Percentiles rank a stretch among this genome's conserved stretches.
Evolutionary conservation across 2,113 vertebrate species (phyloP).

Genomic region (Anguilla rostrata): DNA sequence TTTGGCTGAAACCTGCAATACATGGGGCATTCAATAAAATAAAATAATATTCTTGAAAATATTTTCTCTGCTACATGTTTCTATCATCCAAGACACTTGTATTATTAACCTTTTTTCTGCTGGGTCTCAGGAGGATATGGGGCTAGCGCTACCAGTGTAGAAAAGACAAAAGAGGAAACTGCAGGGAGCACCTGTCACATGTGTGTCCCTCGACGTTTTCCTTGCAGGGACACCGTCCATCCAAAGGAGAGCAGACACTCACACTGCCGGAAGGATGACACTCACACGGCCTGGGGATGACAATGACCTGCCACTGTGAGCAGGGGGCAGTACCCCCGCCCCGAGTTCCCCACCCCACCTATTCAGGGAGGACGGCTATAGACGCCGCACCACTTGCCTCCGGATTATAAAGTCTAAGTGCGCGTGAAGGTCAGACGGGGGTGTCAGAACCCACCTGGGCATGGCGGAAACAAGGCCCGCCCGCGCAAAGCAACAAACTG

Average conservation of each 20-base stretch:
- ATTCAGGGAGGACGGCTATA: not conserved
- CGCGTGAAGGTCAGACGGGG: not conserved
- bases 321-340: not conserved
- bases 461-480: not conserved
- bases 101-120: no score
- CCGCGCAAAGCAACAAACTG: not conserved
- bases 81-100: no score
- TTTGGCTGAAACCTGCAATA: no score
- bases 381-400: not conserved
- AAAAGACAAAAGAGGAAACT: not conserved
- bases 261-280: constrained; percentile 75
- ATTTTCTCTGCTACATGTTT: no score
- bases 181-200: constrained; percentile 74
- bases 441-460: not conserved
- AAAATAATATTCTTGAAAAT: not conserved
- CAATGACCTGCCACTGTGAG: constrained; percentile 1
- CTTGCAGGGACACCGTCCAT: constrained; percentile 83
- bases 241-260: constrained; percentile 74
- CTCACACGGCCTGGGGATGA: constrained; percentile 72
- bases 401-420: not conserved
- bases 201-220: constrained; percentile 78
- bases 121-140: not conserved
- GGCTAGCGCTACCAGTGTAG: not conserved
- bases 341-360: not conserved
- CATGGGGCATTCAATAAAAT: not conserved